Base-by-base conservation (phyloP, 1,140 invertebrate species). In the Drosophila arizonae region DNA sequence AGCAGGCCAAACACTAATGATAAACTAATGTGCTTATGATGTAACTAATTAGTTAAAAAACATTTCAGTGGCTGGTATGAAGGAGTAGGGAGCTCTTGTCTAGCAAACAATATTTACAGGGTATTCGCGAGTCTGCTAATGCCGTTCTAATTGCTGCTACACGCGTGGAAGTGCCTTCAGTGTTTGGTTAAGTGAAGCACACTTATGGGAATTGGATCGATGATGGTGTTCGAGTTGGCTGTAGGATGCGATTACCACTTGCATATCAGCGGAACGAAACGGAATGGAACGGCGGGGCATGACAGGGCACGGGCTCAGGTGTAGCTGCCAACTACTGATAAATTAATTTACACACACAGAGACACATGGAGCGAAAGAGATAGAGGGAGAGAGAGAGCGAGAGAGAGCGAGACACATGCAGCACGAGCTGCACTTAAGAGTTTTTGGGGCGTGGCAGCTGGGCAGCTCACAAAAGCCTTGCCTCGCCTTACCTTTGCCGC, bases 321-420 rank as follows among this genome's bases (percentile, higher is more conserved):
- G 9, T 33, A 33, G 33, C 51, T 77, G 78, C 74, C 78, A 77
- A 70, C 74, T 65, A 66, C 72, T 76, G 80, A 61, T 69, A 79
- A 79, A 85, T 82, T 82, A 79, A 84, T 85, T 85, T 80, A 39
- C 28, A 54, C 64, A 67, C 55, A 57, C 58, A 60, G 10, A 39
- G 39, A 57, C 9, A 39, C 50, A 55, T 24, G 62, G 46, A 66
- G 50, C 26, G 66, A 63, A 55, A 67, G 63, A 57, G 62, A 56
- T 0, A 39, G 36, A 39, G 43, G 48, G 11, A 39, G 48, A 55
- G 11, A 30, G 9, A 36, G 28, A 28, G 28, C 4, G 28, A 28
- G 28, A 30, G 28, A 57, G 62, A 60, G 10, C 3, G 10, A 13
- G 39, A 52, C 9, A 33, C 50, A 55, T 24, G 62, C 54, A 66